These are phyloP conservation scores for Ia io DNA, from an alignment of 2,113 vertebrate genomes.

Conservation along the genomic window DNA sequence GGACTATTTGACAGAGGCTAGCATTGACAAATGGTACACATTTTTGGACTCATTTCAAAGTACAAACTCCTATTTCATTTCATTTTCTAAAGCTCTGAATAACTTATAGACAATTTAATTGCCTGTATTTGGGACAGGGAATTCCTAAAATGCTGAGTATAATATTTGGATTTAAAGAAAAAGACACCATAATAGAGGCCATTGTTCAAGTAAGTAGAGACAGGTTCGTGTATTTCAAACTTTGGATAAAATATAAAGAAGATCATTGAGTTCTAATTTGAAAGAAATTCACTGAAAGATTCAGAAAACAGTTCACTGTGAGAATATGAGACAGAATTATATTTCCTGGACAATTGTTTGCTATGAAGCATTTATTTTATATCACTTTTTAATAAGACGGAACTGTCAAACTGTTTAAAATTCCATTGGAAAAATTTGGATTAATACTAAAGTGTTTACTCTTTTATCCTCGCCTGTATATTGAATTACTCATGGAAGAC, in stretches of 20 bases:
- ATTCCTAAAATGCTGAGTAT: slow-evolving; percentile 63
- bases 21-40: slow-evolving; percentile 56
- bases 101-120: slow-evolving; percentile 73
- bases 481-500: slow-evolving; percentile 56
- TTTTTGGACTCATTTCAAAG: slow-evolving; percentile 71
- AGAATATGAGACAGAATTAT: slow-evolving; percentile 20
- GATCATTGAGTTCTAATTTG: slow-evolving; percentile 54
- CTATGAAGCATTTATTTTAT: slow-evolving; percentile 51
- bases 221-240: slow-evolving; percentile 67
- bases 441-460: slow-evolving; percentile 65
- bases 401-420: slow-evolving; percentile 76
- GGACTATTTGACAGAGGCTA: slow-evolving; percentile 14
- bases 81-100: slow-evolving; percentile 51
- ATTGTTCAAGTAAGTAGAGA: slow-evolving; percentile 68
- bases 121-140: slow-evolving; percentile 59
- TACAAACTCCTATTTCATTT: slow-evolving; percentile 61
- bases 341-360: slow-evolving; percentile 47
- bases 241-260: slow-evolving; percentile 63
- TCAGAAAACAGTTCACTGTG: slow-evolving; percentile 24
- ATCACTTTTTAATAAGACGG: slow-evolving; percentile 53
- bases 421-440: slow-evolving; percentile 58
- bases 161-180: slow-evolving; percentile 75
- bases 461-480: slow-evolving; percentile 53
- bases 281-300: slow-evolving; percentile 41
- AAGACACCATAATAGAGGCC: slow-evolving; percentile 65